These are phyloP conservation scores for Kryptopterus vitreolus DNA, from an alignment of 2,797 vertebrate genomes.

Conservation along the genomic window DNA sequence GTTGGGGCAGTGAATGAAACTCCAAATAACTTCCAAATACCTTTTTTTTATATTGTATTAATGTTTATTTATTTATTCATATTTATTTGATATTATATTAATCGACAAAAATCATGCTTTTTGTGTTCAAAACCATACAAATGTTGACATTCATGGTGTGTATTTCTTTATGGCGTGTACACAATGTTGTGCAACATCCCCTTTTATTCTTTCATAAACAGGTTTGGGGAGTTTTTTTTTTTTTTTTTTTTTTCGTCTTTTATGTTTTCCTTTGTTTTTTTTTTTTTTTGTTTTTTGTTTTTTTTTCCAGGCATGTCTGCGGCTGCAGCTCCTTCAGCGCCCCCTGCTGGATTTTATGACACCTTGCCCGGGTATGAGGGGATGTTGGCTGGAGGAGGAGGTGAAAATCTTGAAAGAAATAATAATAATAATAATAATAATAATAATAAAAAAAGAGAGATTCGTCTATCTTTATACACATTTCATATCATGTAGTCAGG, in stretches of 20 bases:
- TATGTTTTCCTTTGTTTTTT: conserved; percentile 36
- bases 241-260: too few relatives aligned
- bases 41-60: too few relatives aligned
- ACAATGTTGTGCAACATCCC: background rate
- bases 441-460: too few relatives aligned
- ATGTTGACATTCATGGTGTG: background rate
- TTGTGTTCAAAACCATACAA: background rate
- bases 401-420: conserved; percentile 47
- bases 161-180: background rate
- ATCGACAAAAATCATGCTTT: too few relatives aligned
- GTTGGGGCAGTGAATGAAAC: background rate
- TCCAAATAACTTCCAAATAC: background rate
- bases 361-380: conserved; percentile 77
- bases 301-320: conserved; percentile 67
- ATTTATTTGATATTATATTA: too few relatives aligned
- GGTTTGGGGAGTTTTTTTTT: conserved; percentile 23
- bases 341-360: conserved; percentile 73
- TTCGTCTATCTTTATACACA: too few relatives aligned
- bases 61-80: too few relatives aligned
- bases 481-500: too few relatives aligned
- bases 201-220: background rate
- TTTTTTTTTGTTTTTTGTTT: conserved; percentile 56
- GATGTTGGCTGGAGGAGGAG: conserved; percentile 69
- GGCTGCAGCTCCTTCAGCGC: conserved; percentile 66
- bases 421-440: background rate